Conservation (phyloP, 1,140 invertebrate genomes). For the Nebria ingens region DNA sequence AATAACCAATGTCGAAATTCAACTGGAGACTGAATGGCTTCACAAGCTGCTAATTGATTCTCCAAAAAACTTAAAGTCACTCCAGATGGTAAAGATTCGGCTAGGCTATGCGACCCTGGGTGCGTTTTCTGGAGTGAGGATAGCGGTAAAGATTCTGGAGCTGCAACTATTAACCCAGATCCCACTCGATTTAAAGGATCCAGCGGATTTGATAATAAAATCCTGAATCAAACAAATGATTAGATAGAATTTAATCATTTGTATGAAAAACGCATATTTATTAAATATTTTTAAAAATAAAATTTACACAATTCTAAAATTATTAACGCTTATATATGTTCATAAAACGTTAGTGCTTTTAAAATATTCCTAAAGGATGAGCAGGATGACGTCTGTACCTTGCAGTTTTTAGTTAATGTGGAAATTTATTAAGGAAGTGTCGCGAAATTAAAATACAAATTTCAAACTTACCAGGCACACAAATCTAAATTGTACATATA, state of each 20-base stretch:
- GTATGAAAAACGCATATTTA: no score
- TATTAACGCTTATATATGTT: no score
- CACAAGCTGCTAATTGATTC: constrained; percentile 58
- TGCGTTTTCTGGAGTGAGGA: constrained; percentile 28
- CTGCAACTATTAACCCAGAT: constrained; percentile 22
- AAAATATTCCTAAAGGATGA: background rate
- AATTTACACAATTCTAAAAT: no score
- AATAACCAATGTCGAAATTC: constrained; percentile 76
- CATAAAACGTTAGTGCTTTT: constrained; percentile 5
- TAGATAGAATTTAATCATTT: background rate
- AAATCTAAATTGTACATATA: constrained; percentile 55
- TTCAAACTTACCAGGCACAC: constrained; percentile 49
- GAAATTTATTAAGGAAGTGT: constrained; percentile 5
- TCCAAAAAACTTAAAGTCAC: constrained; percentile 65
- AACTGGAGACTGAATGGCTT: constrained; percentile 51
- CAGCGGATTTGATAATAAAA: constrained; percentile 37
- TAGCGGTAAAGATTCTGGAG: constrained; percentile 25
- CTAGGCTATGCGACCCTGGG: constrained; percentile 18
- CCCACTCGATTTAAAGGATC: constrained; percentile 38
- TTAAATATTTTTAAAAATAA: no score
- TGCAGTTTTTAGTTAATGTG: no score
- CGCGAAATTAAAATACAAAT: constrained; percentile 11
- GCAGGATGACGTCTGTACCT: no score
- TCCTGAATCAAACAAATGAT: constrained; percentile 25
- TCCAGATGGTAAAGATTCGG: constrained; percentile 31